Evolutionary conservation across 2,113 vertebrate genomes (phyloP), one percentile per base, ranked within the genome.

Genomic region (Erythrocercus mccallii): DNA sequence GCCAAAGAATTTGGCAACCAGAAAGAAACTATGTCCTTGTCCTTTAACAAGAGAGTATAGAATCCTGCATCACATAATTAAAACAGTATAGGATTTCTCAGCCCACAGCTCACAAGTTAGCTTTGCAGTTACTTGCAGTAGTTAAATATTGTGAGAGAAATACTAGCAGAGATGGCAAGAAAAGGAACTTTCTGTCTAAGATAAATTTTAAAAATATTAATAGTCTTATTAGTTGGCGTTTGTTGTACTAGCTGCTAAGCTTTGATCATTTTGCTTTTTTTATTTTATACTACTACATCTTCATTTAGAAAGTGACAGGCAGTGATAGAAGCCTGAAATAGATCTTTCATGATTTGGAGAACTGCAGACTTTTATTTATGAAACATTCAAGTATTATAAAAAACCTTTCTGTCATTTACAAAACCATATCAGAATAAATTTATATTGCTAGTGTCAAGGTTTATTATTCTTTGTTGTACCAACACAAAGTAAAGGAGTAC

Each of bases 301-400:
- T 95, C 79, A 92, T 90, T 95, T 88, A 92, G 54, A 80, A 94
- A 90, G 68, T 90, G 94, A 86, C 81, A 95, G 54, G 51, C 35
- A 76, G 69, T 88, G 51, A 84, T 15, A 87, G 73, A 78, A 92
- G 61, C 30, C 84, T 2, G 9, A 89, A 81, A 77, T 30, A 93
- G 20, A 90, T 53, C 38, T 91, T 90, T 93, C 69, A 47, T 74
- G 51, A 51, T 86, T 81, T 92, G 64, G 22, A 88, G 62, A 80
- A 88, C 15, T 44, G 40, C 10, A 81, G 76, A 20, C 12, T 72
- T 72, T 68, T 51, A 51, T 66, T 79, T 24, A 38, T 54, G 42
- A 88, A 88, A 80, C 35, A 81, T n/a, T 12, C 15, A 81, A 93
- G 47, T 58, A 37, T 65, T 72, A 85, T 51, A 40, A 66, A 84